These are phyloP conservation scores for Philhelius pedissequus DNA, from an alignment of 2,888 invertebrate genomes.

Conservation along the genomic window DNA sequence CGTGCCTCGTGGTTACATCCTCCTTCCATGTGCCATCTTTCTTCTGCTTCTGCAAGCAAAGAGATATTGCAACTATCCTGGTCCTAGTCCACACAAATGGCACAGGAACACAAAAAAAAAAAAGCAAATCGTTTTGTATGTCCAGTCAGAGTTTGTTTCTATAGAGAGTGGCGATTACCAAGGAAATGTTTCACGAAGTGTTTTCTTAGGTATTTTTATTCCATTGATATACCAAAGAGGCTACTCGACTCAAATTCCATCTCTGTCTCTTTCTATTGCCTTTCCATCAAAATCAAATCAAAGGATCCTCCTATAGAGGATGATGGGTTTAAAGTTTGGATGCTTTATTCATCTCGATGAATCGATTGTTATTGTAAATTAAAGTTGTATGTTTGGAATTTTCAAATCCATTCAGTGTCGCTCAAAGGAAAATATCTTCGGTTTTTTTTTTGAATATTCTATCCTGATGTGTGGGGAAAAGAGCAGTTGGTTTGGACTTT, in stretches of 20 bases:
- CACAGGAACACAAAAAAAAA: neutral
- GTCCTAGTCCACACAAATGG: neutral
- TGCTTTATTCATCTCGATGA: slow-evolving; percentile 1
- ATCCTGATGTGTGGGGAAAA: neutral
- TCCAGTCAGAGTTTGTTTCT: neutral
- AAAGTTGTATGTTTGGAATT: slow-evolving; percentile 50
- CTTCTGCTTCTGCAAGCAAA: neutral
- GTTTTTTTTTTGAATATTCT: slow-evolving; percentile 1
- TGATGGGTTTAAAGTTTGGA: slow-evolving; percentile 26
- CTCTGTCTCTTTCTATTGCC: slow-evolving; percentile 31
- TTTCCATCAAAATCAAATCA: slow-evolving; percentile 46
- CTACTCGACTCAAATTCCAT: slow-evolving; percentile 29
- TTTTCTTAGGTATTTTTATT: slow-evolving; percentile 58
- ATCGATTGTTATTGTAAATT: slow-evolving; percentile 63
- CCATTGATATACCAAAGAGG: slow-evolving; percentile 19
- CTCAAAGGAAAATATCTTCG: slow-evolving; percentile 51
- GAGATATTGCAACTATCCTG: slow-evolving; percentile 38
- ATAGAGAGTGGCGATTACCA: slow-evolving; percentile 38
- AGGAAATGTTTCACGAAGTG: slow-evolving; percentile 40
- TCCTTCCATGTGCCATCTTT: slow-evolving; percentile 6
- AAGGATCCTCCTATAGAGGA: slow-evolving; percentile 28
- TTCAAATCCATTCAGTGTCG: slow-evolving; percentile 41
- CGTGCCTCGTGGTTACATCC: slow-evolving; percentile 60
- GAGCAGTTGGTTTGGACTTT: slow-evolving; percentile 40
- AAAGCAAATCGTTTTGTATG: slow-evolving; percentile 24